These are phyloP conservation scores for Paramuricea clavata DNA, from an alignment of 92 coral and sea anemone genomes.

Conservation along the genomic window DNA sequence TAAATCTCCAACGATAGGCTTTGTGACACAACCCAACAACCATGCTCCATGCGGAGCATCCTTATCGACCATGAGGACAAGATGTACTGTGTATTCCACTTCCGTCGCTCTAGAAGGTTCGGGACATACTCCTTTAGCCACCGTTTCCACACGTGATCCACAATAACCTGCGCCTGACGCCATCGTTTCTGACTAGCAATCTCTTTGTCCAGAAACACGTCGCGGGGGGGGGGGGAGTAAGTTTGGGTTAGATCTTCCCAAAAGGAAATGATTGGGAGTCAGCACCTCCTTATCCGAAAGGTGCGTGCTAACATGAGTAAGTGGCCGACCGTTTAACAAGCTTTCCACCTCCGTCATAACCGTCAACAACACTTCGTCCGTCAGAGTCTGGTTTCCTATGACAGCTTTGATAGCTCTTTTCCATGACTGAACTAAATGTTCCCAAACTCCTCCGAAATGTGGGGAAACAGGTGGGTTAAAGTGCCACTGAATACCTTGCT, in stretches of 20 bases:
- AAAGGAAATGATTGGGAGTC: conserved; percentile 2
- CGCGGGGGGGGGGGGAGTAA: too few relatives aligned
- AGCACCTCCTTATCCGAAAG: neutral
- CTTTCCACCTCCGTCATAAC: neutral
- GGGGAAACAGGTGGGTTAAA: too few relatives aligned
- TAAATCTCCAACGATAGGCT: neutral
- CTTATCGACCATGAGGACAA: too few relatives aligned
- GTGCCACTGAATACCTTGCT: too few relatives aligned
- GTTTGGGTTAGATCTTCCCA: neutral
- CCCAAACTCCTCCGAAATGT: too few relatives aligned
- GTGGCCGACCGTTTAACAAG: neutral
- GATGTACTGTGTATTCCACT: too few relatives aligned
- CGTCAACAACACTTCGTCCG: neutral
- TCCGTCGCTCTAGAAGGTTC: too few relatives aligned
- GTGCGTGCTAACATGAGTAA: conserved; percentile 14
- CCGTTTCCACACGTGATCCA: neutral
- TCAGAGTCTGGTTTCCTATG: too few relatives aligned
- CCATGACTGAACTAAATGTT: neutral
- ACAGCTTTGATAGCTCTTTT: neutral
- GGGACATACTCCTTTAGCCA: too few relatives aligned
- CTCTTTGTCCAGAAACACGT: too few relatives aligned
- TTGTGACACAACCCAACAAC: too few relatives aligned
- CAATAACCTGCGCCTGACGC: neutral
- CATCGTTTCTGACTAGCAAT: neutral
- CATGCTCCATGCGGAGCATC: too few relatives aligned